Evolutionary conservation across 2,888 invertebrate species (phyloP).

Genomic region (Pogonocherus hispidulus): DNA sequence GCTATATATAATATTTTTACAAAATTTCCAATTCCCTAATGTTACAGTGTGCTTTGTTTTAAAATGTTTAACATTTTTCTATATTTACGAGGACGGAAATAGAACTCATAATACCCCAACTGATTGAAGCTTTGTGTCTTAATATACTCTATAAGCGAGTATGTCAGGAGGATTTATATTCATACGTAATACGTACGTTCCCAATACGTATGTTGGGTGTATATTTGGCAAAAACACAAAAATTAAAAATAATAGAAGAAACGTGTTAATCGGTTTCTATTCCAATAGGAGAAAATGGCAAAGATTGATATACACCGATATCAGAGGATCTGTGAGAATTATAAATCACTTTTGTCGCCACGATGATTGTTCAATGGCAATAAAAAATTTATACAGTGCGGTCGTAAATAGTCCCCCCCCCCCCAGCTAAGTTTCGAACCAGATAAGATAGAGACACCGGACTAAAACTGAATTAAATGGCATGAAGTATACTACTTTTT

Average conservation of each 20-base stretch:
- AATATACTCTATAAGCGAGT: background rate
- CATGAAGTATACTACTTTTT: too few relatives aligned
- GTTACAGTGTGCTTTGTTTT: too few relatives aligned
- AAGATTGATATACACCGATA: background rate
- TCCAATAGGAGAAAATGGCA: slow-evolving; percentile 13
- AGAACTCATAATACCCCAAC: background rate
- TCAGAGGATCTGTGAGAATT: too few relatives aligned
- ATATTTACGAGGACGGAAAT: slow-evolving; percentile 1
- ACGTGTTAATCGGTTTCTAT: slow-evolving; percentile 20
- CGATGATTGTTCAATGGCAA: too few relatives aligned
- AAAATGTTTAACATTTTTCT: background rate
- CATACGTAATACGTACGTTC: slow-evolving; percentile 22
- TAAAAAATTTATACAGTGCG: too few relatives aligned
- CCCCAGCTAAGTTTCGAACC: too few relatives aligned
- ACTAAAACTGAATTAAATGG: too few relatives aligned
- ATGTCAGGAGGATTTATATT: slow-evolving; percentile 21
- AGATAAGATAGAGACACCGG: too few relatives aligned
- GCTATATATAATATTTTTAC: too few relatives aligned
- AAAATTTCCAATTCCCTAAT: too few relatives aligned
- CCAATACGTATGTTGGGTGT: slow-evolving; percentile 16
- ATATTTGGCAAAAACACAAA: slow-evolving; percentile 23
- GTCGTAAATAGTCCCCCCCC: too few relatives aligned
- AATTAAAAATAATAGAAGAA: slow-evolving; percentile 20
- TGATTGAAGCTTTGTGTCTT: background rate
- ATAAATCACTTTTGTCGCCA: too few relatives aligned